A percentile compares a stretch with the other conserved stretches of the same genome.
Conservation (phyloP, 2,888 invertebrate species). For the Tholera decimalis region DNA sequence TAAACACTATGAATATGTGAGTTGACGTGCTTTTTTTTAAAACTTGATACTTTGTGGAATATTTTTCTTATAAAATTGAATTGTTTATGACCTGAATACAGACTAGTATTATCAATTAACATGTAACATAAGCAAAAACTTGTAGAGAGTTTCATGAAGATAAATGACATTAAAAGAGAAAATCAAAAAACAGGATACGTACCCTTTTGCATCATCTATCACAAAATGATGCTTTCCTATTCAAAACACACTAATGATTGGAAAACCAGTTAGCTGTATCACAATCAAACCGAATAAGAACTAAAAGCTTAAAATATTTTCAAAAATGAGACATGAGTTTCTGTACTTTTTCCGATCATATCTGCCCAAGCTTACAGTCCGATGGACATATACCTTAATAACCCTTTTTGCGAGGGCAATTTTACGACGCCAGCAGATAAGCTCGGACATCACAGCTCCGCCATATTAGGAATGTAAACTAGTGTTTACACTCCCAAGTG, state of each 20-base stretch:
- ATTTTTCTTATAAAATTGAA: not conserved
- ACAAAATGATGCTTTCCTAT: not conserved
- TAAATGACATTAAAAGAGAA: not conserved
- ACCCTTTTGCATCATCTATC: not conserved
- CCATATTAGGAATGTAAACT: constrained; percentile 39
- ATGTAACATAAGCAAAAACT: not conserved
- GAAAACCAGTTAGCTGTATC: not conserved
- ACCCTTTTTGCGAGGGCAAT: constrained; percentile 45
- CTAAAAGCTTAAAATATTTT: not conserved
- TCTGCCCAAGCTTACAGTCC: constrained; percentile 12
- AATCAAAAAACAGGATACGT: not conserved
- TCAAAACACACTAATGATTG: too few relatives aligned
- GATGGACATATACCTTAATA: constrained; percentile 40
- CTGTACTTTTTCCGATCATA: constrained; percentile 12
- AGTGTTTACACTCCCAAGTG: constrained; percentile 11
- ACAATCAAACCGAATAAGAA: not conserved
- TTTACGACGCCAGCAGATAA: constrained; percentile 53
- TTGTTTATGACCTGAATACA: not conserved
- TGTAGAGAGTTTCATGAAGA: not conserved
- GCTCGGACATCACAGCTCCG: constrained; percentile 49
- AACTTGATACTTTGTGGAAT: not conserved
- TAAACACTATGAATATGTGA: constrained; percentile 36
- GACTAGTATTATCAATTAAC: too few relatives aligned
- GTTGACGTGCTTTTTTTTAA: not conserved
- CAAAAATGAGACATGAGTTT: not conserved